Evolutionary conservation across 2,888 invertebrate species (phyloP).

Genomic region (Leptinotarsa peninsularis): DNA sequence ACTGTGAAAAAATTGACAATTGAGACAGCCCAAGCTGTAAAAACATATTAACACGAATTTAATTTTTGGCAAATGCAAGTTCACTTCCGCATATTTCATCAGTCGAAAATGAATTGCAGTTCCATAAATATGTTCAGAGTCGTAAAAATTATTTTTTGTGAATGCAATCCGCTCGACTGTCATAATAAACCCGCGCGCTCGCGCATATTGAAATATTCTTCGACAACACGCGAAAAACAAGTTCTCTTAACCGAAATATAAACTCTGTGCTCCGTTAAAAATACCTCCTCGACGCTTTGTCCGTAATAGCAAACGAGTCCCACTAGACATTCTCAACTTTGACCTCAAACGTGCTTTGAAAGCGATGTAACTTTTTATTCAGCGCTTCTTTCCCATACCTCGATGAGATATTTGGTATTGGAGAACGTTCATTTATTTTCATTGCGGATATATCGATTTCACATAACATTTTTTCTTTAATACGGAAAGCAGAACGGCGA

Average conservation of each 20-base stretch:
- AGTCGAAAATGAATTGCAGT: background rate
- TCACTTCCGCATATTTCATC: background rate
- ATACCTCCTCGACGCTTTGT: conserved; percentile 27
- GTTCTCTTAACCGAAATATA: conserved; percentile 11
- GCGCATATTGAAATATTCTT: background rate
- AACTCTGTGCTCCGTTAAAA: conserved; percentile 12
- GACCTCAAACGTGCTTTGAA: conserved; percentile 50
- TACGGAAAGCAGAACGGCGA: background rate
- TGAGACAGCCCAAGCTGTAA: too few relatives aligned
- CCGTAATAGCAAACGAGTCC: conserved; percentile 38
- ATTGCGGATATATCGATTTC: conserved; percentile 20
- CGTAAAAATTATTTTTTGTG: background rate
- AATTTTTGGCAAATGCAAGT: background rate
- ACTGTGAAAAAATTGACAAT: too few relatives aligned
- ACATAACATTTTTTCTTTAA: background rate
- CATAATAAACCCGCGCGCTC: background rate
- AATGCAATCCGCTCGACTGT: background rate
- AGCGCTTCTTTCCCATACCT: conserved; percentile 45
- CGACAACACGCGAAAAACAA: conserved; percentile 13
- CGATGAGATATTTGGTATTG: conserved; percentile 22
- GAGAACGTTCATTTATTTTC: conserved; percentile 24
- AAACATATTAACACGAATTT: background rate
- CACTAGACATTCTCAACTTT: conserved; percentile 49
- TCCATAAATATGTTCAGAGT: background rate
- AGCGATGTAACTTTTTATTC: conserved; percentile 41